Conservation (phyloP, 2,797 vertebrate genomes). For the Falco columbarius region DNA sequence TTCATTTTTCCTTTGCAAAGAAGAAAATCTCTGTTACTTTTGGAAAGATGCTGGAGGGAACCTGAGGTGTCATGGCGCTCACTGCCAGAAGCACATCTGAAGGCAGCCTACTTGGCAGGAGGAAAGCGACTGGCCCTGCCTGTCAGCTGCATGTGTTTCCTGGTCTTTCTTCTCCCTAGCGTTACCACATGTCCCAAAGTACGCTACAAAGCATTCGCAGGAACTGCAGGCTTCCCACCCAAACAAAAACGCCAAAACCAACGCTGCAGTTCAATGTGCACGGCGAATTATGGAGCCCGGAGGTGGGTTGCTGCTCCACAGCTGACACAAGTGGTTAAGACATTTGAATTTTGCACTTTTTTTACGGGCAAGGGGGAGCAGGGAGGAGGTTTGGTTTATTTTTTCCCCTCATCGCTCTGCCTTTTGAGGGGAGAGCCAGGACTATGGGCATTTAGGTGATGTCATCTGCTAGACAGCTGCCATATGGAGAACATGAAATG, state of each 20-base stretch:
- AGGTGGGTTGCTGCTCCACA: background rate
- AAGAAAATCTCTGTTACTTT: constrained; percentile 63
- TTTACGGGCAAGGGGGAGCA: background rate
- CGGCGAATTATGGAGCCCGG: background rate
- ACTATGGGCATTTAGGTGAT: background rate
- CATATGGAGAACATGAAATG: constrained; percentile 17
- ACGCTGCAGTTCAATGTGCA: background rate
- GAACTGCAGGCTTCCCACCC: constrained; percentile 28
- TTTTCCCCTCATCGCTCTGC: background rate
- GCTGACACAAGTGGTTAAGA: background rate
- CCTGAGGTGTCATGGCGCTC: constrained; percentile 53
- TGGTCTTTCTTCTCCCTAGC: constrained; percentile 32
- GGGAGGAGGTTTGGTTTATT: background rate
- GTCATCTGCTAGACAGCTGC: constrained; percentile 12
- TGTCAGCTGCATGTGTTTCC: constrained; percentile 46
- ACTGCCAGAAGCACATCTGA: constrained; percentile 53
- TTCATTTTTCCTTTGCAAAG: constrained; percentile 52
- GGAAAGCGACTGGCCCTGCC: background rate
- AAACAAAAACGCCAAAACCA: constrained; percentile 17
- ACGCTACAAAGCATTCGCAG: background rate
- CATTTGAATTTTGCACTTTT: background rate
- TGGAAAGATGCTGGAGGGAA: constrained; percentile 49
- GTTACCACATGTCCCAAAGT: constrained; percentile 47
- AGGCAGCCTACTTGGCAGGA: constrained; percentile 54
- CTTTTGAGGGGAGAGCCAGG: background rate